These are phyloP conservation scores for Odontocolon sp. DNA, from an alignment of 2,888 invertebrate species.

Conservation along the genomic window DNA sequence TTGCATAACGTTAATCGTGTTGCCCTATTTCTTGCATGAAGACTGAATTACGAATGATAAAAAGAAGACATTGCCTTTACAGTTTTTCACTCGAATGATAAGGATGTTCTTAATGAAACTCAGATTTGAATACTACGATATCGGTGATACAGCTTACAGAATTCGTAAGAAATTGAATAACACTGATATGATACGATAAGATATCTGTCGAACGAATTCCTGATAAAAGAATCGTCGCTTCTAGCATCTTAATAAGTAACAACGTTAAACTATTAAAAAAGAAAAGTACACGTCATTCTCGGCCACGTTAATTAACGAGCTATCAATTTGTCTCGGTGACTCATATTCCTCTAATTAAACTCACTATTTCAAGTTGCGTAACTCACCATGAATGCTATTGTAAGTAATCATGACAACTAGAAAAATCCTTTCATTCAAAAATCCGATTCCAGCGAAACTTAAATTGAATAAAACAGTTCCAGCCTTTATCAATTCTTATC, in stretches of 20 bases:
- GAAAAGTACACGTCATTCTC: conserved; percentile 27
- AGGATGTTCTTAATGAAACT: not conserved
- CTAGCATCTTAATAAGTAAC: not conserved
- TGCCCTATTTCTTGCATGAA: not conserved
- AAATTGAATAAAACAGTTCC: not conserved
- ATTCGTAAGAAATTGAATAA: not conserved
- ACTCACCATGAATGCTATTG: conserved; percentile 41
- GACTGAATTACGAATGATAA: not conserved
- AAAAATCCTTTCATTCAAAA: conserved; percentile 3
- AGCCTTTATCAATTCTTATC: not conserved
- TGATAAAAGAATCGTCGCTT: not conserved
- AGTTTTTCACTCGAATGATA: not conserved
- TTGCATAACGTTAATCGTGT: not conserved
- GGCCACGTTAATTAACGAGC: conserved; percentile 30
- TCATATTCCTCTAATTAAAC: conserved; percentile 50
- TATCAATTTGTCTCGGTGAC: conserved; percentile 54
- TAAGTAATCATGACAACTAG: conserved; percentile 28
- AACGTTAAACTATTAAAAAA: not conserved
- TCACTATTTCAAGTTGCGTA: conserved; percentile 42
- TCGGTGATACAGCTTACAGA: not conserved
- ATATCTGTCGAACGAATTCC: conserved; percentile 1
- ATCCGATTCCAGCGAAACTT: not conserved
- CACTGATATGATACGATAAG: conserved; percentile 3
- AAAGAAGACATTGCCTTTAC: not conserved
- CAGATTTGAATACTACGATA: not conserved